Evolutionary conservation across 2,797 vertebrate genomes (phyloP).

Genomic region (Anabas testudineus): DNA sequence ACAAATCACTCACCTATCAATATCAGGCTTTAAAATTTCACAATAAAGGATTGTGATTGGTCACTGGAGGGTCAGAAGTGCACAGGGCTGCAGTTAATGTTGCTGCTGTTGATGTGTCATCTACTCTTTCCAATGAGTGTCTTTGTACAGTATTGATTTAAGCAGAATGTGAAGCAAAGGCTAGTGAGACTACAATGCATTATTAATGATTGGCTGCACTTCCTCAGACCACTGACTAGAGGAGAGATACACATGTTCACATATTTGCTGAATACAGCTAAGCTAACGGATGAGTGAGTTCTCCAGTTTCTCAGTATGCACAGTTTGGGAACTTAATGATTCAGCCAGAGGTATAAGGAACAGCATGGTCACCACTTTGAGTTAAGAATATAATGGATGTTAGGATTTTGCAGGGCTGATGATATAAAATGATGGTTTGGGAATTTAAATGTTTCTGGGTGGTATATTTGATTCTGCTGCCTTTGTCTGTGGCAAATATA

Average conservation of each 20-base stretch:
- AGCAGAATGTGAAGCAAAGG: conserved; percentile 40
- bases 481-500: too few species aligned
- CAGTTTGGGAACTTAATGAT: background rate
- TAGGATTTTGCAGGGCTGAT: background rate
- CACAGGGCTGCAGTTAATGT: conserved; percentile 1
- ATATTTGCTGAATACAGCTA: background rate
- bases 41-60: conserved; percentile 6
- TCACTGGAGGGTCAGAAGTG: conserved; percentile 12
- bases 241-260: conserved; percentile 15
- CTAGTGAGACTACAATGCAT: conserved; percentile 45
- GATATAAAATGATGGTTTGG: too few species aligned
- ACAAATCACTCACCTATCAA: background rate
- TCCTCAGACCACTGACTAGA: conserved; percentile 28
- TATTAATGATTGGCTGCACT: conserved; percentile 54
- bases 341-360: background rate
- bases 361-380: background rate
- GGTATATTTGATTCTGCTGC: too few species aligned
- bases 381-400: background rate
- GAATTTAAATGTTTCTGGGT: too few species aligned
- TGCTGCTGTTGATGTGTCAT: conserved; percentile 29
- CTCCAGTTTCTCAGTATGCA: conserved; percentile 7
- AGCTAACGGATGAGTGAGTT: background rate
- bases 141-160: conserved; percentile 63
- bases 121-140: conserved; percentile 7
- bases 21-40: background rate